Evolutionary conservation across 1,140 invertebrate species (phyloP).

Genomic region (Penaeus chinensis): DNA sequence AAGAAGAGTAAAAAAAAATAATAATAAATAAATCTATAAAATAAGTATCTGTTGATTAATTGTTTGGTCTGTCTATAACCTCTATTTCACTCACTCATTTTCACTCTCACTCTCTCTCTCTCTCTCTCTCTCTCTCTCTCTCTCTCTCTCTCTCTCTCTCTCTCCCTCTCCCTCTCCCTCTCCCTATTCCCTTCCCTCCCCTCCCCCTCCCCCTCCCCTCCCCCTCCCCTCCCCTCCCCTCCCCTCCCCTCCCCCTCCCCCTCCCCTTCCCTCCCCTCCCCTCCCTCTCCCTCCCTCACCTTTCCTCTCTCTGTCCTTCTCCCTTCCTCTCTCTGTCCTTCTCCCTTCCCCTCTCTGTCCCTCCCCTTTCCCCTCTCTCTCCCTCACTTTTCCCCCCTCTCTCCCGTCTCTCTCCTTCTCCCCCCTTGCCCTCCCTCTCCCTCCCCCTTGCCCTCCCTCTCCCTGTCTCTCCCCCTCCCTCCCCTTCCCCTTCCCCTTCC

Average conservation of each 20-base stretch:
- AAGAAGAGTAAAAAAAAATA: no score
- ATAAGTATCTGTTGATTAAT: background rate
- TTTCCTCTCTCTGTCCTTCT: no score
- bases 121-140: constrained; percentile 1
- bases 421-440: no score
- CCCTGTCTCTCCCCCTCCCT: no score
- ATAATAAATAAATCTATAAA: no score
- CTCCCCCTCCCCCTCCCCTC: no score
- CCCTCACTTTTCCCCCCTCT: background rate
- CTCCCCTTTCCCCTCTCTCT: constrained; percentile 2
- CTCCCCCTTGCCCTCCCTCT: no score
- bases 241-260: no score
- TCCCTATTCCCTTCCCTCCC: no score
- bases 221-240: no score
- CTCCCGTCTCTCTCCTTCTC: background rate
- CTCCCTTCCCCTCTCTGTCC: background rate
- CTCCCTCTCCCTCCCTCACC: no score
- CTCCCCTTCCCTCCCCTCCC: no score
- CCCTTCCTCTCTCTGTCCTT: background rate
- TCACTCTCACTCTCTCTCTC: constrained; percentile 14
- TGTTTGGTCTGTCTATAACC: background rate
- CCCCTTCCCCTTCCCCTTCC: background rate
- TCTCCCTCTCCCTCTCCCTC: background rate
- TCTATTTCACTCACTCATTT: background rate
- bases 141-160: constrained; percentile 17